These are phyloP conservation scores for Brachyhypopomus occidentalis DNA, from an alignment of 2,113 vertebrate species.

Conservation along the genomic window DNA sequence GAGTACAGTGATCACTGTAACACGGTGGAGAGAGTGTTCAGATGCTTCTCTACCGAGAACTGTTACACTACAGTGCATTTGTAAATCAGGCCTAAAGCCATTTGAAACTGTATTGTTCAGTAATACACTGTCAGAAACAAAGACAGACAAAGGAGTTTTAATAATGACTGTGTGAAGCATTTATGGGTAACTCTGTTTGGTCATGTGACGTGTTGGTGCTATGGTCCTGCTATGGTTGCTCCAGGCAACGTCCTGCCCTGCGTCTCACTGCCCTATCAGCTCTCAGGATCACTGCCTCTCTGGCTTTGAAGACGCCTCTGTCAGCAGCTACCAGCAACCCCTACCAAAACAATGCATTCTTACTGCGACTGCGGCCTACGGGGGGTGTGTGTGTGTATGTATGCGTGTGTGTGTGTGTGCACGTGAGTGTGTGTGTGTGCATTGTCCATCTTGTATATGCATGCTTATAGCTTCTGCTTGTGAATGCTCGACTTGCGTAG, in stretches of 20 bases:
- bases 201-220: not conserved
- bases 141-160: not conserved
- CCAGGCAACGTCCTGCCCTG: conserved; percentile 20
- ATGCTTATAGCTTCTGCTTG: not conserved
- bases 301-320: conserved; percentile 63
- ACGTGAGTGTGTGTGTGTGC: conserved; percentile 12
- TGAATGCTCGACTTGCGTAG: not conserved
- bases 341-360: conserved; percentile 56
- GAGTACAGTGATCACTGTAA: too few relatives aligned
- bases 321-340: conserved; percentile 56
- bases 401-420: not conserved
- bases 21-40: not conserved
- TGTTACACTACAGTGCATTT: not conserved
- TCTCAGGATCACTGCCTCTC: conserved; percentile 52
- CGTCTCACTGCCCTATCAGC: conserved; percentile 37
- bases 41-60: not conserved
- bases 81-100: not conserved
- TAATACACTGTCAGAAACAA: conserved; percentile 1
- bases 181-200: not conserved
- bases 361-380: conserved; percentile 4
- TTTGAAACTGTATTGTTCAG: not conserved
- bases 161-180: not conserved
- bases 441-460: not conserved
- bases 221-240: not conserved
- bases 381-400: conserved; percentile 25